phyloP scores from a whole-genome alignment of 2,113 vertebrate species.

The Platanista minor region DNA sequence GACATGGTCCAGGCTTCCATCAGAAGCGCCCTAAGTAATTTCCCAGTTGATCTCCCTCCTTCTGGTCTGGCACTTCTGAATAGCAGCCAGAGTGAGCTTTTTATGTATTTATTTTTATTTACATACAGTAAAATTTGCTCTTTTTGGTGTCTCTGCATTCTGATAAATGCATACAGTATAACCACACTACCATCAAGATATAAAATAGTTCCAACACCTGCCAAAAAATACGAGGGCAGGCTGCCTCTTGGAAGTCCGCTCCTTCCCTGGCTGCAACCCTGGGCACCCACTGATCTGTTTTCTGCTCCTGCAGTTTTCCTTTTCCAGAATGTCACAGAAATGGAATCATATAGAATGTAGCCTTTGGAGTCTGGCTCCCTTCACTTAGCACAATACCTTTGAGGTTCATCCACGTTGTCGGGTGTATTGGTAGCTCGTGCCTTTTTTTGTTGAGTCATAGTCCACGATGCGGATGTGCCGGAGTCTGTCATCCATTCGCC shows the following conservation, averaged over 20 bases:
- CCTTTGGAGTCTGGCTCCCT: background rate
- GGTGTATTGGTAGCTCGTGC: background rate
- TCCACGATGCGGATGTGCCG: background rate
- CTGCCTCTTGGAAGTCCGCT: background rate
- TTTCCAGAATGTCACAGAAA: background rate
- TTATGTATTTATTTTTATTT: background rate
- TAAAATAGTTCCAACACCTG: background rate
- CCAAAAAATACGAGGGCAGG: fast-evolving
- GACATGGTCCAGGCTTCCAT: background rate
- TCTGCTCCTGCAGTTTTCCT: background rate
- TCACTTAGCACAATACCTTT: background rate
- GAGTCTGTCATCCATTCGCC: background rate
- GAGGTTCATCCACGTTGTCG: background rate
- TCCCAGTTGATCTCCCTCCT: background rate
- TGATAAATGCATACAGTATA: background rate
- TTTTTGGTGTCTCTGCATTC: background rate
- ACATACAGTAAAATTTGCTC: background rate
- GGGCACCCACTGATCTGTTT: background rate
- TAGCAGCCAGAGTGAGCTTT: background rate
- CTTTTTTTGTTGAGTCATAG: background rate
- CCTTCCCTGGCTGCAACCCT: background rate
- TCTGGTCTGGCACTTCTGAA: background rate
- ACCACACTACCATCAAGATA: background rate
- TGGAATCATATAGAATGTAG: background rate
- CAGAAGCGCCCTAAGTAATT: background rate